phyloP scores from a whole-genome alignment of 2,888 invertebrate genomes.

The Tricholauxania praeusta region DNA sequence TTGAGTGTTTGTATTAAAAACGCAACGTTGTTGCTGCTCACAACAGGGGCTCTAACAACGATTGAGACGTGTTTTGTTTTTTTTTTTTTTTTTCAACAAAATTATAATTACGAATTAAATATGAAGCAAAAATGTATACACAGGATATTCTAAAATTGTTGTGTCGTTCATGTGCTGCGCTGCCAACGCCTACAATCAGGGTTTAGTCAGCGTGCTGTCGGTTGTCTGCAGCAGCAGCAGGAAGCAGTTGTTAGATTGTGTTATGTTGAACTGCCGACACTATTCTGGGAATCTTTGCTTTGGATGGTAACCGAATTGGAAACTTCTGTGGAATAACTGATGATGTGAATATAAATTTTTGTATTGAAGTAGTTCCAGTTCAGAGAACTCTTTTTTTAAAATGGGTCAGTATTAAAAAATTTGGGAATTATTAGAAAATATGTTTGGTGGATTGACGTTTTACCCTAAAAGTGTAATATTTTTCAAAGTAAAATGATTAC shows the following conservation, averaged over 20 bases:
- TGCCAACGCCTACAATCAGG: slow-evolving; percentile 20
- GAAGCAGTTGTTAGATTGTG: slow-evolving; percentile 15
- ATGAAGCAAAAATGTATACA: slow-evolving; percentile 21
- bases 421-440: no score
- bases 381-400: no score
- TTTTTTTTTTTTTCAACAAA: background rate
- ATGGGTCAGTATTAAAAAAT: no score
- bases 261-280: slow-evolving; percentile 22
- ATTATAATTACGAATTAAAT: slow-evolving; percentile 18
- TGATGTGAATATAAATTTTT: no score
- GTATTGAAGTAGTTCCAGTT: no score
- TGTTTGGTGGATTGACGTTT: no score
- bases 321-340: no score
- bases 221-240: background rate
- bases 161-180: background rate
- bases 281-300: slow-evolving; percentile 16
- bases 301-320: no score
- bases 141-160: slow-evolving; percentile 17
- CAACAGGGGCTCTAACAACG: slow-evolving; percentile 26
- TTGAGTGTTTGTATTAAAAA: slow-evolving; percentile 25
- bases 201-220: background rate
- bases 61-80: background rate
- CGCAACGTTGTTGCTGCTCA: slow-evolving; percentile 1
- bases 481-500: no score
- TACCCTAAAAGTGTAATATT: no score